Base-by-base conservation (phyloP, 2,888 invertebrate genomes). In the Pteria penguin region DNA sequence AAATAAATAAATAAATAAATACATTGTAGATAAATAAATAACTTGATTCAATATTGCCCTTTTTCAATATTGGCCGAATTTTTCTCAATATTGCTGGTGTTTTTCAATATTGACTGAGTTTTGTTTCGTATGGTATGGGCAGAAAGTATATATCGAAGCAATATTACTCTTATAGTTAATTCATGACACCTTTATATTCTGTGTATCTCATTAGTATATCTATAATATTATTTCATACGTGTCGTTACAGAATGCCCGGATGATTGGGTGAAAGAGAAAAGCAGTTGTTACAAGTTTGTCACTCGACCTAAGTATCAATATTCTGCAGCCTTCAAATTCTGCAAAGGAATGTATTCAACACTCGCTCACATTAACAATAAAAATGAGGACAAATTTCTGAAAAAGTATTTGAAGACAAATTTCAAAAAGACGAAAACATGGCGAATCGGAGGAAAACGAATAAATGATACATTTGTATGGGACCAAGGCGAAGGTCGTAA, bases 381-480 rank as follows among this genome's bases (percentile, higher is more conserved):
- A 86, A 88, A 89, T 29, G 94, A 94, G 85, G 94, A 93, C 84
- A 91, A 93, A 83, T 94, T 94, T 81, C 80, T 94, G n/a, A 93
- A 94, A 29, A 93, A 93, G 78, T 92, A 81, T 52, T 65, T 86
- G 18, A 77, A 72, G 31, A 78, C 73, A 11, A 82, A 83, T 24
- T 85, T 73, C 58, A 78, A 82, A 4, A 78, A 82, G 8, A 79
- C 83, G 0, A 32, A 61, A 72, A 80, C 54, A 24, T 89, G 88
- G 88, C 71, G 89, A 14, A 83, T 86, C 0, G 90, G 86, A 11
- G 89, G 86, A 1, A 75, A 77, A 45, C 55, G 73, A 22, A 55
- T 82, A n/a, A 85, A 84, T 55, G 82, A 75, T 3, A 82, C 81
- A 1, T 85, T 85, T 70, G 63, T 62, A 1, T 85, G 86, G 84